Evolutionary conservation across 1,140 invertebrate species (phyloP).

Genomic region (Meloidogyne hapla): DNA sequence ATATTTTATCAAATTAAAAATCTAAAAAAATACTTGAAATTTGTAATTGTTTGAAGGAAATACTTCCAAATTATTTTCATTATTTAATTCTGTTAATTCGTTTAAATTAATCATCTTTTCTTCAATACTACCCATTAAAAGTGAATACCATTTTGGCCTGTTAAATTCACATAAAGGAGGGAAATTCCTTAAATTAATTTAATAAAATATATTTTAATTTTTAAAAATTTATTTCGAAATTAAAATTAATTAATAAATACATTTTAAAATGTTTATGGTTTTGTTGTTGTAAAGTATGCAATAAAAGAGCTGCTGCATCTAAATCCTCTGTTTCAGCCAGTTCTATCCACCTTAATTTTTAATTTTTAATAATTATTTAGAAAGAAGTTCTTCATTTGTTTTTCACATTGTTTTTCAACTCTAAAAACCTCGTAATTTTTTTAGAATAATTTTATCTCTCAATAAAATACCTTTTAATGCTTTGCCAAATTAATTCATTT

Average conservation of each 20-base stretch:
- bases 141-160: slow-evolving; percentile 11
- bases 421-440: too few relatives aligned
- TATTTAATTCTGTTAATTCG: neutral
- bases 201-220: too few relatives aligned
- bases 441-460: too few relatives aligned
- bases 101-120: slow-evolving; percentile 19
- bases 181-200: slow-evolving; percentile 16
- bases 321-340: slow-evolving; percentile 16
- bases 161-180: slow-evolving; percentile 12
- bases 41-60: neutral
- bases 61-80: neutral
- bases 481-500: neutral
- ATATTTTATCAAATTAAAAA: neutral
- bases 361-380: neutral
- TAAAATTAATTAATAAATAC: neutral
- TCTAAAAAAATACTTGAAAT: neutral
- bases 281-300: slow-evolving; percentile 23
- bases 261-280: slow-evolving; percentile 5
- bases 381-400: too few relatives aligned
- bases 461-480: neutral
- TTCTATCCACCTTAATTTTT: slow-evolving; percentile 14
- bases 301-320: slow-evolving; percentile 7
- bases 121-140: neutral
- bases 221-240: slow-evolving; percentile 9
- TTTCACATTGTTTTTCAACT: too few relatives aligned